Evolutionary conservation across 2,888 invertebrate genomes (phyloP).

Genomic region (Lasioglossum villosulum): DNA sequence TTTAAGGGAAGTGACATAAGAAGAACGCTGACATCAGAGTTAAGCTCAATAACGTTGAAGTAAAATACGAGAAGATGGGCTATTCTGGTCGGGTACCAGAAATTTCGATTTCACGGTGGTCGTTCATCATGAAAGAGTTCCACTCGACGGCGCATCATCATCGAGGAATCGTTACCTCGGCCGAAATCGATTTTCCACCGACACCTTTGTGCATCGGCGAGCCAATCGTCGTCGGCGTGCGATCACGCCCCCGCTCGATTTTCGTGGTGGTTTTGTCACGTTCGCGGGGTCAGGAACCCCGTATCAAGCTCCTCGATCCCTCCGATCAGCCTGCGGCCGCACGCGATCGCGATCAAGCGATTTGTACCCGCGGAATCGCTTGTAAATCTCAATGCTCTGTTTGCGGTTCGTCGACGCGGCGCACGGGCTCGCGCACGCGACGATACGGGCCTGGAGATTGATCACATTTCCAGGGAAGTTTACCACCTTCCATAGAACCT

Average conservation of each 20-base stretch:
- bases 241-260: slow-evolving; percentile 24
- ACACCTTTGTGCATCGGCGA: slow-evolving; percentile 12
- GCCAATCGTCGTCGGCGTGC: slow-evolving; percentile 7
- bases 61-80: not conserved
- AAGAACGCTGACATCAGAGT: not conserved
- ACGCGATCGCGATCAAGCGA: slow-evolving; percentile 30
- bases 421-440: slow-evolving; percentile 19
- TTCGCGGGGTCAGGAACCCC: slow-evolving; percentile 23
- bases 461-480: slow-evolving; percentile 16
- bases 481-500: not conserved
- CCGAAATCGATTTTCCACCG: slow-evolving; percentile 49
- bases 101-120: slow-evolving; percentile 47
- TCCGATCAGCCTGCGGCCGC: slow-evolving; percentile 14
- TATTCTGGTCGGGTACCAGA: not conserved
- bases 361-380: slow-evolving; percentile 34
- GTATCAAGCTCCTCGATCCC: slow-evolving; percentile 7
- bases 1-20: not conserved
- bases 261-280: slow-evolving; percentile 16
- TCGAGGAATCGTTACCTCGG: slow-evolving; percentile 49
- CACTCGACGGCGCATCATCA: slow-evolving; percentile 35
- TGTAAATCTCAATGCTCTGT: slow-evolving; percentile 29
- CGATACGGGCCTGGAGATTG: slow-evolving; percentile 15
- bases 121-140: not conserved
- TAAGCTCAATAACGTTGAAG: not conserved
- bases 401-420: slow-evolving; percentile 17